Evolutionary conservation across 2,797 vertebrate genomes (phyloP).

Genomic region (Antrozous pallidus): DNA sequence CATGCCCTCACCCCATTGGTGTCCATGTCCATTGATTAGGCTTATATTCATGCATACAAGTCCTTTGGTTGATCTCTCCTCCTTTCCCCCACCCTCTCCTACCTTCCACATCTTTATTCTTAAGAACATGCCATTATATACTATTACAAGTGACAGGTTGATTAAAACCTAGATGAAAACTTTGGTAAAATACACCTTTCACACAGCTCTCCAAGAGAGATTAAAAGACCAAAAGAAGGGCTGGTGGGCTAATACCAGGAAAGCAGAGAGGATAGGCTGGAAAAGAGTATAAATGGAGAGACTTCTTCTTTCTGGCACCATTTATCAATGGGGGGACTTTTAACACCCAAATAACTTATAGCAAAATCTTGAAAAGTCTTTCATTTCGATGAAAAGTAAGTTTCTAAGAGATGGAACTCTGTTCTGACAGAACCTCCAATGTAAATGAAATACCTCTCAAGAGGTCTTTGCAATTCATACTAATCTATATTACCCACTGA

Average conservation of each 20-base stretch:
- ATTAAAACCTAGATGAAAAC: not conserved
- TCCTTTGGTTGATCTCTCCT: too few species aligned
- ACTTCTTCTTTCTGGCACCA: too few species aligned
- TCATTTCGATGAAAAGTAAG: not conserved
- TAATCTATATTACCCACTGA: conserved; percentile 44
- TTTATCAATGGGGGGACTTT: not conserved
- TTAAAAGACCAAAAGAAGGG: not conserved
- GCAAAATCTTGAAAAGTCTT: conserved; percentile 10
- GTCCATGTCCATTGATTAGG: too few species aligned
- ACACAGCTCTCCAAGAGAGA: not conserved
- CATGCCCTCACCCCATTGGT: too few species aligned
- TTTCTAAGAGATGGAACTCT: not conserved
- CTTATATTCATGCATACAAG: too few species aligned
- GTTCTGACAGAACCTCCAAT: not conserved
- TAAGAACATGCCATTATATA: not conserved
- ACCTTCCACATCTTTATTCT: not conserved
- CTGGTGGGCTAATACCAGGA: not conserved
- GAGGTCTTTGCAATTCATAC: not conserved
- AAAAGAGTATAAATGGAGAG: not conserved
- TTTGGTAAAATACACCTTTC: not conserved
- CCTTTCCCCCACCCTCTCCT: too few species aligned
- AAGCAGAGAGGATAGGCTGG: not conserved
- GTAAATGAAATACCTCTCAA: not conserved
- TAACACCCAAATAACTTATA: not conserved
- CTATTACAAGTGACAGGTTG: not conserved